phyloP scores from a whole-genome alignment of 2,888 invertebrate genomes.

The Ornithoptera priamus region DNA sequence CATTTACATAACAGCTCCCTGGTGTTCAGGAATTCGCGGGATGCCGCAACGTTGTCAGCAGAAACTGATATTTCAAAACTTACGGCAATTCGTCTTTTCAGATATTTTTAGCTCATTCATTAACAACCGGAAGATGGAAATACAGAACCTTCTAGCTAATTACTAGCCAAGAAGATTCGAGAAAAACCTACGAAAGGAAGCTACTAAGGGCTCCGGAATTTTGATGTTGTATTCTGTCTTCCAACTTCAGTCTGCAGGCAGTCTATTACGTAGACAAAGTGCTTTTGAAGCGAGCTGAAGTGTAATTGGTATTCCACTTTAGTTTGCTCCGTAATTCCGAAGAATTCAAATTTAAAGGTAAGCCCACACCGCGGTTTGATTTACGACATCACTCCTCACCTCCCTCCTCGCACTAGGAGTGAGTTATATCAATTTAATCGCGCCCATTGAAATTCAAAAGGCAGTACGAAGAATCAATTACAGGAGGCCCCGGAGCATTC shows the following conservation, averaged over 20 bases:
- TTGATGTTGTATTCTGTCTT: no score
- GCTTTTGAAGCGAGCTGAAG: no score
- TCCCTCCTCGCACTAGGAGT: conserved; percentile 38
- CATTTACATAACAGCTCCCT: conserved; percentile 67
- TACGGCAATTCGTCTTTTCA: no score
- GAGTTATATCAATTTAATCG: conserved; percentile 76
- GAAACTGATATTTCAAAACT: not conserved
- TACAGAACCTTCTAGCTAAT: no score
- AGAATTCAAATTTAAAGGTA: conserved; percentile 24
- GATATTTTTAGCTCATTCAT: no score
- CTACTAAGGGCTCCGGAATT: no score
- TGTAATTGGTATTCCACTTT: no score
- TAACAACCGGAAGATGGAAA: no score
- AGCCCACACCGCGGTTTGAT: conserved; percentile 46
- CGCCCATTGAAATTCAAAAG: conserved; percentile 74
- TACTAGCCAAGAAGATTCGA: no score
- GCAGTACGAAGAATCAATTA: conserved; percentile 72
- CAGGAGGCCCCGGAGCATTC: conserved; percentile 56
- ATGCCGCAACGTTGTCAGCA: not conserved
- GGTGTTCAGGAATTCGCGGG: conserved; percentile 15
- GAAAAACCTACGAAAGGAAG: no score
- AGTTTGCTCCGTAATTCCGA: not conserved
- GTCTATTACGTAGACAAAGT: no score
- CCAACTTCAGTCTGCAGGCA: no score
- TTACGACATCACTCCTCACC: conserved; percentile 38